These are phyloP conservation scores for Tetrax tetrax DNA, from an alignment of 2,113 vertebrate species.

Conservation along the genomic window DNA sequence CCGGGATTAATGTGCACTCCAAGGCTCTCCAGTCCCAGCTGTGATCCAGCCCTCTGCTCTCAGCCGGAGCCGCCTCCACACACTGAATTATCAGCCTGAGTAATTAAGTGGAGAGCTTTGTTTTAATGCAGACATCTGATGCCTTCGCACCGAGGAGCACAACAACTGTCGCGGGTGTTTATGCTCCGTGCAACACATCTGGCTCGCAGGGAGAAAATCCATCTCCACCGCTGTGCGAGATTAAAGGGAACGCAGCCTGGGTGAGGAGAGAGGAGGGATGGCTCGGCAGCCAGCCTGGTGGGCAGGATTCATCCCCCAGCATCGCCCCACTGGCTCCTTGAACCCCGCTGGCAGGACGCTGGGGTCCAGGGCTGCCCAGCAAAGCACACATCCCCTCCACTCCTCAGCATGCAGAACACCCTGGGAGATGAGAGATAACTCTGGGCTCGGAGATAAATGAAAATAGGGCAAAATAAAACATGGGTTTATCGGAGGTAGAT, in stretches of 20 bases:
- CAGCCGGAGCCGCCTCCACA: slow-evolving; percentile 49
- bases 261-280: background rate
- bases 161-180: slow-evolving; percentile 57
- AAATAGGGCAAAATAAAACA: slow-evolving; percentile 49
- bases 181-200: slow-evolving; percentile 61
- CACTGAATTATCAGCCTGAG: slow-evolving; percentile 62
- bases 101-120: slow-evolving; percentile 69
- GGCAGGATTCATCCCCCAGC: background rate
- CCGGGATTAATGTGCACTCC: slow-evolving; percentile 56
- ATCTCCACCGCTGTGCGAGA: background rate
- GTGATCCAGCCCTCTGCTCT: slow-evolving; percentile 63
- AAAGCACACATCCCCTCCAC: accelerated
- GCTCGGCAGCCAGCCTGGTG: background rate
- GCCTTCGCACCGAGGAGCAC: slow-evolving; percentile 46
- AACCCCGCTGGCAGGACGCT: background rate
- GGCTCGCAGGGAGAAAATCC: slow-evolving; percentile 56
- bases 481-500: slow-evolving; percentile 30
- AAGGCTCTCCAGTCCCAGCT: slow-evolving; percentile 62
- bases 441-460: background rate
- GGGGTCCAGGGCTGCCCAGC: background rate
- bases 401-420: accelerated
- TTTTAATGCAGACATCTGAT: slow-evolving; percentile 67
- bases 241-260: background rate
- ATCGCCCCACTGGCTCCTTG: accelerated
- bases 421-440: slow-evolving; percentile 3